Conservation (phyloP, 2,888 invertebrate species). For the Caprella mutica region DNA sequence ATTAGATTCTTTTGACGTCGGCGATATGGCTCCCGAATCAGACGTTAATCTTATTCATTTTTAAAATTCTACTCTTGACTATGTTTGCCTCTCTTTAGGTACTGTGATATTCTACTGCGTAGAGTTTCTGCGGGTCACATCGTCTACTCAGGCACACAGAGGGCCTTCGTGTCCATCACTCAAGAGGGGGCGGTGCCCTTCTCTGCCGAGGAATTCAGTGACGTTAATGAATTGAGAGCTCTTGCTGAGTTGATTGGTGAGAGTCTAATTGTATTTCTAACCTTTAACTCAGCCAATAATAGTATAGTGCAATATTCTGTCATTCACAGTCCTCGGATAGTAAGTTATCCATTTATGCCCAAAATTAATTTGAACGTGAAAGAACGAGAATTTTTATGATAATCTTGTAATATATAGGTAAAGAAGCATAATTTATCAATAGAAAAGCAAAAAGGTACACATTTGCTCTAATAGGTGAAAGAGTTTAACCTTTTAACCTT, state of each 20-base stretch:
- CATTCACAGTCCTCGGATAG: no score
- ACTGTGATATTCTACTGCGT: conserved; percentile 63
- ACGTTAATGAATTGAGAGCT: conserved; percentile 85
- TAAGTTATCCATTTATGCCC: no score
- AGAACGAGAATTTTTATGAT: no score
- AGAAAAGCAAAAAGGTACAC: no score
- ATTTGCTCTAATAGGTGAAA: no score
- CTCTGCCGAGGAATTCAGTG: conserved; percentile 96
- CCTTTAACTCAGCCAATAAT: no score
- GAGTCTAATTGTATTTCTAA: no score
- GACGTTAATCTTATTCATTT: background rate
- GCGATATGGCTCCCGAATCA: background rate
- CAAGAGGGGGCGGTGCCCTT: conserved; percentile 86
- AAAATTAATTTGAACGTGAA: no score
- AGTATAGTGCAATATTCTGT: no score
- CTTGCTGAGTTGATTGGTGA: conserved; percentile 94
- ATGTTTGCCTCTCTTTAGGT: conserved; percentile 37
- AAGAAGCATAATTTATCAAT: no score
- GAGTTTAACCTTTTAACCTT: no score
- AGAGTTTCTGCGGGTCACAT: conserved; percentile 91
- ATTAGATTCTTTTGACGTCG: background rate
- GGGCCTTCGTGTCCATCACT: conserved; percentile 87
- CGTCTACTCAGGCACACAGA: conserved; percentile 90
- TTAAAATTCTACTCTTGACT: background rate
- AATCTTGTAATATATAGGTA: no score